Base-by-base conservation (phyloP, 2,888 invertebrate genomes). In the Nudaria mundana region DNA sequence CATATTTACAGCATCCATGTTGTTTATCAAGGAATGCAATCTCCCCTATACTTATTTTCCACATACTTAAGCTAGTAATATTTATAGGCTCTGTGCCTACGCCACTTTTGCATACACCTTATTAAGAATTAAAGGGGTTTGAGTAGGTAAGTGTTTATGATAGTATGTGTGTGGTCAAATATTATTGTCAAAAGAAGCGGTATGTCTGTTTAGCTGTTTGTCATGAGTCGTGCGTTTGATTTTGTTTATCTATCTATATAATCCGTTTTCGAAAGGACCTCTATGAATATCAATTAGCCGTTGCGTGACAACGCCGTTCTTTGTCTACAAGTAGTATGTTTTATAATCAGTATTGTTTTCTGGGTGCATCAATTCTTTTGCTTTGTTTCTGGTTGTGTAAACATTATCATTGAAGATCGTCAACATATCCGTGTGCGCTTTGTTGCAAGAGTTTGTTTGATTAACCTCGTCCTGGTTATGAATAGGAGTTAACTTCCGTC, bases 11-110 rank as follows among this genome's bases (percentile, higher is more conserved):
- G 61, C 63, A 56, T 67, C 60, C 52, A 56, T 37, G 52, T 45
- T 50, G 43, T 52, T 53, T 78, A 81, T 79, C 78, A 47, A 53
- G 61, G 62, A 63, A 70, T 71, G 76, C 71, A 62, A 81, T 81
- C 79, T 73, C 57, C 61, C 63, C 50, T 65, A 64, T 67, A 66
- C 64, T 66, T 75, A 74, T 74, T 71, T 74, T 75, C 73, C 73
- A 69, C 61, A 63, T 71, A 69, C 61, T 62, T 71, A 66, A 63
- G 58, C 47, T 50, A 28, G 50, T 46, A 55, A 56, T 63, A 57
- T 63, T 63, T 60, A 59, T 57, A 49, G 30, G 40, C 52, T 50
- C 44, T 46, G 44, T 48, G 43, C 59, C 44, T 46, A 46, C 47
- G 43, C 59, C 35, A 44, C 39, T 52, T 58, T 62, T n/a, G n/a